phyloP scores from a whole-genome alignment of 2,888 invertebrate species.

The Lithosia quadra region DNA sequence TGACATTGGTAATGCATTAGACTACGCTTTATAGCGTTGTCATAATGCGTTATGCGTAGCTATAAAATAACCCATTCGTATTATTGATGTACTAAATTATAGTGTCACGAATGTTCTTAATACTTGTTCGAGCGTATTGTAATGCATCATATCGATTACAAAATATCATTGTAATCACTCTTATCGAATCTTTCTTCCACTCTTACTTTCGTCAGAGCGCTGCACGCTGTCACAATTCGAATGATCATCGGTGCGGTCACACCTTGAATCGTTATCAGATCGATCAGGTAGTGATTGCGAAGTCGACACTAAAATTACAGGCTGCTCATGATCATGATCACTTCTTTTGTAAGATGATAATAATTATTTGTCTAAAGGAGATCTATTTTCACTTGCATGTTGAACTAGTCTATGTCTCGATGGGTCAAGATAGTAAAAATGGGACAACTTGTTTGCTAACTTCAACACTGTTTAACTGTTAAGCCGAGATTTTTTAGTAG shows the following conservation, averaged over 20 bases:
- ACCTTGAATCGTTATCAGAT: conserved; percentile 71
- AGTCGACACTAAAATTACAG: conserved; percentile 53
- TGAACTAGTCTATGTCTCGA: conserved; percentile 21
- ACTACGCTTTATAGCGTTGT: conserved; percentile 3
- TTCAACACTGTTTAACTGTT: not conserved
- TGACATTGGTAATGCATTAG: conserved; percentile 36
- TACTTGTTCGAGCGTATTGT: conserved; percentile 60
- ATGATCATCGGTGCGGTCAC: conserved; percentile 69
- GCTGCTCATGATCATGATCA: conserved; percentile 51
- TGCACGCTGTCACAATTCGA: conserved; percentile 65
- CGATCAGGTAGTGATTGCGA: conserved; percentile 63
- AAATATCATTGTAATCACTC: conserved; percentile 68
- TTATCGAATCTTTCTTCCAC: conserved; percentile 65
- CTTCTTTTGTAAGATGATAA: conserved; percentile 54
- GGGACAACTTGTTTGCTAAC: not conserved
- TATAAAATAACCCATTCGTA: conserved; percentile 41
- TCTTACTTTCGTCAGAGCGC: conserved; percentile 71
- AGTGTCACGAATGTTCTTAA: conserved; percentile 70
- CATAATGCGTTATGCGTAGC: conserved; percentile 20
- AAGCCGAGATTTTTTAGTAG: not conserved
- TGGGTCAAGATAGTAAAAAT: not conserved
- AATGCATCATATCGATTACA: conserved; percentile 66
- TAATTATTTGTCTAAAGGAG: conserved; percentile 52
- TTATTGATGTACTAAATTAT: conserved; percentile 67
- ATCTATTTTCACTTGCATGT: conserved; percentile 45